A percentile compares a stretch with the other conserved stretches of the same genome.
Evolutionary conservation across 2,113 vertebrate genomes (phyloP).

Genomic region (Coptodon bakossiorum): DNA sequence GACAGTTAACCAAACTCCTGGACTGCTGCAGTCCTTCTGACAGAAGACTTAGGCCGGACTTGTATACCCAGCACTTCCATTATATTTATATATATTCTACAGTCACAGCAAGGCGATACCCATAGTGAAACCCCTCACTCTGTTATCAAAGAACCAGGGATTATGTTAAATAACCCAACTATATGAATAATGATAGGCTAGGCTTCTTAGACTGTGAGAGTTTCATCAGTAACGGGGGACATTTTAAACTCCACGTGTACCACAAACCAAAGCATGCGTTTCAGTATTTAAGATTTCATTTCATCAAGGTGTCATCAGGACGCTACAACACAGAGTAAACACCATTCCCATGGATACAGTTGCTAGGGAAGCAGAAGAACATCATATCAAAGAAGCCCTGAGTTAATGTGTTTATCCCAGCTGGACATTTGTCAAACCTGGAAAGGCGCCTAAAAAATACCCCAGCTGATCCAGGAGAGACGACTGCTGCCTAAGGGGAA

Average conservation of each 20-base stretch:
- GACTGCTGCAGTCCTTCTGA: background rate
- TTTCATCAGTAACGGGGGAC: rapidly evolving
- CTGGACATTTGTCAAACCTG: rapidly evolving
- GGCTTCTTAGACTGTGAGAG: background rate
- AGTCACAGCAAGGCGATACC: background rate
- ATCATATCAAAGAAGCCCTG: background rate
- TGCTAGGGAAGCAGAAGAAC: background rate
- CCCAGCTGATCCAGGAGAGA: background rate
- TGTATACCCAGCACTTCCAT: background rate
- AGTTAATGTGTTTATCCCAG: rapidly evolving
- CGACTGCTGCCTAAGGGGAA: background rate
- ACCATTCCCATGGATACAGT: background rate
- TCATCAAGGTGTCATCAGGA: background rate
- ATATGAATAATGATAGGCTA: background rate
- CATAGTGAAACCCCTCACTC: background rate
- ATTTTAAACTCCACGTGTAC: rapidly evolving
- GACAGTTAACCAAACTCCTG: background rate
- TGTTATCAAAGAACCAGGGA: background rate
- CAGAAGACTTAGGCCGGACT: background rate
- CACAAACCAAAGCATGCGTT: rapidly evolving
- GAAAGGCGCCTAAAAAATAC: background rate
- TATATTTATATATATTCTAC: background rate
- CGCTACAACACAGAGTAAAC: background rate
- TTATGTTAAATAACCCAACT: background rate
- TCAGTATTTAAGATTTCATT: background rate